A percentile compares a stretch with the other conserved stretches of the same genome.
phyloP scores from a whole-genome alignment of 2,797 vertebrate species.

The Anguilla anguilla region DNA sequence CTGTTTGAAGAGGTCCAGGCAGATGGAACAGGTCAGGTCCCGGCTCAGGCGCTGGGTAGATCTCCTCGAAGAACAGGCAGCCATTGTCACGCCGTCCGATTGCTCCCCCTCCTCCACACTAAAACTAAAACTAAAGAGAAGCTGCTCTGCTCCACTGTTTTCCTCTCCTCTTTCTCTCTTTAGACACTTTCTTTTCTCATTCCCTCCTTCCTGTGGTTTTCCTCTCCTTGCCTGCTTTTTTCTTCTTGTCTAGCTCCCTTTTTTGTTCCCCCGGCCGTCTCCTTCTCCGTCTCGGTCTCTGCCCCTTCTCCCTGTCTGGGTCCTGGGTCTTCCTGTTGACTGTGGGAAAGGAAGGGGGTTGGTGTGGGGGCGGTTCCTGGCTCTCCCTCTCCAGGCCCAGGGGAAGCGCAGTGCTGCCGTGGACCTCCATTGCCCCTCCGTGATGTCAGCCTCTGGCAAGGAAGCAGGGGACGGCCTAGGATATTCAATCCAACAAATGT shows the following conservation, averaged over 20 bases:
- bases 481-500: slow-evolving; percentile 7
- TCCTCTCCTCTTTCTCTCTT: not conserved
- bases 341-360: slow-evolving; percentile 28
- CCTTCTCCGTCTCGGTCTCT: not conserved
- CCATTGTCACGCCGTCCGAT: not conserved
- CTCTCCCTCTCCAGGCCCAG: not conserved
- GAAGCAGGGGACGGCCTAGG: slow-evolving; percentile 10
- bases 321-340: slow-evolving; percentile 26
- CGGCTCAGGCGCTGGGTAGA: slow-evolving; percentile 82
- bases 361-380: not conserved
- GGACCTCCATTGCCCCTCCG: not conserved
- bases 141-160: not conserved
- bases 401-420: not conserved
- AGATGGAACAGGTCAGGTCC: slow-evolving; percentile 86
- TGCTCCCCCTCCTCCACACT: not conserved
- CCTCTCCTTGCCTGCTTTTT: not conserved
- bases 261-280: not conserved
- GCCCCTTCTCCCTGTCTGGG: slow-evolving; percentile 4
- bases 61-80: slow-evolving; percentile 65
- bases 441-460: slow-evolving; percentile 17
- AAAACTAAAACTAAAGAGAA: not conserved
- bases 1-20: slow-evolving; percentile 84
- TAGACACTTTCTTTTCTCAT: not conserved
- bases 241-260: not conserved
- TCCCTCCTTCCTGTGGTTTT: not conserved